A percentile compares a stretch with the other conserved stretches of the same genome.
Conservation (phyloP, 2,113 vertebrate species). For the Talpa occidentalis region DNA sequence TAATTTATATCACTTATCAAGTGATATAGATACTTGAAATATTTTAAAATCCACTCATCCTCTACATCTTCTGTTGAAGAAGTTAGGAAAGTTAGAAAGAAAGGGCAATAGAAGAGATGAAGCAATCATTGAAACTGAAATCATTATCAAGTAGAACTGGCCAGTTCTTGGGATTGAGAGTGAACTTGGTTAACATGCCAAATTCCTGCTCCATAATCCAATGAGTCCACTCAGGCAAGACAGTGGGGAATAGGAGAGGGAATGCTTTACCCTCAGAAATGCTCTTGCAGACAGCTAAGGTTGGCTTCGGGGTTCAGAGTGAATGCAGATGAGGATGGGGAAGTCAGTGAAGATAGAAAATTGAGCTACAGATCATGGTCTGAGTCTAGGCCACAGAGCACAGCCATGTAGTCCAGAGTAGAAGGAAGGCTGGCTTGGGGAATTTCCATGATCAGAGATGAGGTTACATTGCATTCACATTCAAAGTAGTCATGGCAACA, state of each 20-base stretch:
- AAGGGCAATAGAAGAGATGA: neutral
- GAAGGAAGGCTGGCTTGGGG: neutral
- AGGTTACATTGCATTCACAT: neutral
- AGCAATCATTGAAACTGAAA: neutral
- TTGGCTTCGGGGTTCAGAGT: neutral
- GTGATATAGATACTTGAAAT: neutral
- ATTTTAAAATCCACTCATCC: neutral
- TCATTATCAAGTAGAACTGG: neutral
- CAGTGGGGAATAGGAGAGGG: neutral
- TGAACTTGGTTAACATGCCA: neutral
- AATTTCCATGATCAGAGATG: neutral
- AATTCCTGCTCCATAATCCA: neutral
- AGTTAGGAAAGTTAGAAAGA: neutral
- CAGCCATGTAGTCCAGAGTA: neutral
- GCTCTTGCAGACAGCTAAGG: neutral
- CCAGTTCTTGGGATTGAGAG: neutral
- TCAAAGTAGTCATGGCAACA: neutral
- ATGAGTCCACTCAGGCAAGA: neutral
- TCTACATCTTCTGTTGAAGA: neutral
- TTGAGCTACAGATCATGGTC: too few species aligned
- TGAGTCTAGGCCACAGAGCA: neutral
- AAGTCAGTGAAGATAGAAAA: neutral
- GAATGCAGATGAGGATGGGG: neutral
- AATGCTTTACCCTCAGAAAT: neutral
- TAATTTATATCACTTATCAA: neutral